Evolutionary conservation across 1,140 invertebrate species (phyloP), one percentile per base, ranked within the genome.

Genomic region (Bombus haemorrhoidalis): DNA sequence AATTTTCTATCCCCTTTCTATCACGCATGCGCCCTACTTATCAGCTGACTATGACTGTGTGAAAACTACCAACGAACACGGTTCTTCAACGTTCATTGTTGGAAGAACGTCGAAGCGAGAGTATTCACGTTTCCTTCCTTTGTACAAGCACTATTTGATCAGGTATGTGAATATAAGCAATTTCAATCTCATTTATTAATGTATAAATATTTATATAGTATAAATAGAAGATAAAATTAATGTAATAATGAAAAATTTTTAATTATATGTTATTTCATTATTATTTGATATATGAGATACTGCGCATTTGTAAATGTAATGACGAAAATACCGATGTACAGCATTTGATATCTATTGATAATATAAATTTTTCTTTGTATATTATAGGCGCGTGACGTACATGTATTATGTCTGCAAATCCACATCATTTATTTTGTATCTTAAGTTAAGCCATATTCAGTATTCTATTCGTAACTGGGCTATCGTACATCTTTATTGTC

Each of bases 91-190:
- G 74, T 81, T 94, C 92, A 95, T 94, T 94, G 92, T 94, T 92
- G 93, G 93, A 91, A 91, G 92, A 93, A 93, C 94, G 93, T 95
- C 94, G 94, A 94, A 95, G 91, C 94, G 94, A 95, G 94, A 95
- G 94, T 95, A 95, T 95, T 94, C 94, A 95, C 94, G 94, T 94
- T 94, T 78, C 92, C 92, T 93, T 77, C 81, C 22, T 71, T 59
- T 73, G n/a, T 81, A 79, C 57, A 59, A 72, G 59, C 5, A 66
- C 66, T 71, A 39, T 72, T 88, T 25, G 1, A 53, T 43, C 22
- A 81, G 69, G 69, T 86, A 86, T 57, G 81, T 88, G 72, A 1
- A n/a, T 37, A 47, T 22, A 37, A 12, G 41, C 34, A 81, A 83
- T 69, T 72, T 22, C 18, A 85, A 13, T 72, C 73, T 10, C 1